Conservation (phyloP, 2,888 invertebrate genomes). For the Mythimna vitellina region DNA sequence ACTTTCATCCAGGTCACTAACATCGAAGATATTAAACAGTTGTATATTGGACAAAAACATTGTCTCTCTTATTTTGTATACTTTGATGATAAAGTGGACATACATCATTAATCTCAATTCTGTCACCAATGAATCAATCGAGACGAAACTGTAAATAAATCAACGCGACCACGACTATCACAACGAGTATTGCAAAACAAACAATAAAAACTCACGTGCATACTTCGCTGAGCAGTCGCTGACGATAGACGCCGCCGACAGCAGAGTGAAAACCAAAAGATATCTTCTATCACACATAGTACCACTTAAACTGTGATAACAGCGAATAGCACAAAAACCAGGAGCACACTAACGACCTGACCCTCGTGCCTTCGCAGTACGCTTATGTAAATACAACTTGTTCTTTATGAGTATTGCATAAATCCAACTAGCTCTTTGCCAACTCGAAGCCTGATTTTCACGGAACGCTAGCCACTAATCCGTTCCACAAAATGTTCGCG, state of each 20-base stretch:
- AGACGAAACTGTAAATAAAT: constrained; percentile 24
- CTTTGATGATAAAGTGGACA: neutral
- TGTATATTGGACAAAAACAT: neutral
- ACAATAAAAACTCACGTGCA: constrained; percentile 82
- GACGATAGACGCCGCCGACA: constrained; percentile 74
- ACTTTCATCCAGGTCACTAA: too few relatives aligned
- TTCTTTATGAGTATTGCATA: constrained; percentile 88
- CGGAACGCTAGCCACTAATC: constrained; percentile 83
- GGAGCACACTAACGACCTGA: constrained; percentile 78
- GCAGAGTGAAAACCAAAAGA: constrained; percentile 76
- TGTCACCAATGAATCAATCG: neutral
- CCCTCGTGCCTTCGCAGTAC: constrained; percentile 74
- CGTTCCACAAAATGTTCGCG: constrained; percentile 80
- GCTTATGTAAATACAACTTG: constrained; percentile 85
- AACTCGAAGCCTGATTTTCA: constrained; percentile 84
- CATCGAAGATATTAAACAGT: neutral
- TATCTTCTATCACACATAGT: constrained; percentile 81
- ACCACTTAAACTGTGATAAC: constrained; percentile 66
- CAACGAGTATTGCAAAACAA: constrained; percentile 35
- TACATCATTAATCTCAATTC: neutral
- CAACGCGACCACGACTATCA: constrained; percentile 20
- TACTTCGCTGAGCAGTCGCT: constrained; percentile 76
- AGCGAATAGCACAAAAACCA: constrained; percentile 62
- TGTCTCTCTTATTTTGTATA: neutral
- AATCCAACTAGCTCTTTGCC: constrained; percentile 85